phyloP scores from a whole-genome alignment of 2,888 invertebrate genomes.

The Branchipolynoe longqiensis region DNA sequence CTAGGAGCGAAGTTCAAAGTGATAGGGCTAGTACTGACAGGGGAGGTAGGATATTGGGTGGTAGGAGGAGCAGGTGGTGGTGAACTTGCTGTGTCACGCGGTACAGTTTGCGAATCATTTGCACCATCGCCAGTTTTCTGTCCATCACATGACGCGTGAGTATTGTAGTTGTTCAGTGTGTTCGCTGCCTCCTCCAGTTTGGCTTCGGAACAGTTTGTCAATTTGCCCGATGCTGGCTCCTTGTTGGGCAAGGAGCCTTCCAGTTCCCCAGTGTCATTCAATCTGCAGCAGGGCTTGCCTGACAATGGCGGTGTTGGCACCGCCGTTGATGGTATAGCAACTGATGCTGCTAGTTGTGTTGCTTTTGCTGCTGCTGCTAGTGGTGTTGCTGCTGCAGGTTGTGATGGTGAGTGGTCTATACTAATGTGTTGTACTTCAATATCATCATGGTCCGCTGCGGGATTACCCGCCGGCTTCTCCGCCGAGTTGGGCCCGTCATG shows the following conservation, averaged over 20 bases:
- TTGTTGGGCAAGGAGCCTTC: too few relatives aligned
- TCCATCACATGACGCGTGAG: conserved; percentile 40
- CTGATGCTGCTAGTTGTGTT: neutral
- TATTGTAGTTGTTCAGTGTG: conserved; percentile 2
- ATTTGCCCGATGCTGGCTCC: neutral
- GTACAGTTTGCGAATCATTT: conserved; percentile 10
- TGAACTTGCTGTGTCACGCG: neutral
- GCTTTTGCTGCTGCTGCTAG: neutral
- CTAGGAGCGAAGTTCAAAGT: neutral
- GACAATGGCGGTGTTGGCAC: neutral
- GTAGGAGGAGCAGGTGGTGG: conserved; percentile 2
- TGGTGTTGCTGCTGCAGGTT: neutral
- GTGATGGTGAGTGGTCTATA: neutral
- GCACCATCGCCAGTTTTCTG: neutral
- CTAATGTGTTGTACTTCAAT: neutral
- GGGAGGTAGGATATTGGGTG: neutral
- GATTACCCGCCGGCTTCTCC: neutral
- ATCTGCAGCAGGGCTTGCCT: neutral
- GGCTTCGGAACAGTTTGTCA: conserved; percentile 15
- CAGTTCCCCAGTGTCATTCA: too few relatives aligned
- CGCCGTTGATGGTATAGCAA: neutral
- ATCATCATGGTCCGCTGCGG: too few relatives aligned
- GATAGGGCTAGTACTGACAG: neutral
- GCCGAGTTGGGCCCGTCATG: neutral
- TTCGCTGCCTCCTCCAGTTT: neutral